Conservation (phyloP, 2,888 invertebrate genomes). For the Mactromeris polynyma region DNA sequence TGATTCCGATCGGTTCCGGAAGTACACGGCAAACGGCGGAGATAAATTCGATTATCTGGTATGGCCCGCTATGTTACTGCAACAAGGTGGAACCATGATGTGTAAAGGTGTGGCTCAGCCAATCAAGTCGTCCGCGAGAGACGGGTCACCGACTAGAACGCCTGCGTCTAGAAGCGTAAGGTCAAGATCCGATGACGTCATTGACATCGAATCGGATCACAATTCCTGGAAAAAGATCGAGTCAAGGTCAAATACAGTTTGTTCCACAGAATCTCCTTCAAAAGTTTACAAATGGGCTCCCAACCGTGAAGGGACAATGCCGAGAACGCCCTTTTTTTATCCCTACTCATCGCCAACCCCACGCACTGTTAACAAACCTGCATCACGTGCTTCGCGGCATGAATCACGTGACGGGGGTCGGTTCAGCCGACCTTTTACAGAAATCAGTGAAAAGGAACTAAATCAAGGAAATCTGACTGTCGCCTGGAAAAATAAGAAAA, state of each 20-base stretch:
- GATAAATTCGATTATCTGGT: conserved; percentile 68
- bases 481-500: conserved; percentile 51
- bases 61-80: conserved; percentile 61
- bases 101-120: conserved; percentile 65
- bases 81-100: conserved; percentile 47
- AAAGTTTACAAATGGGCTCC: conserved; percentile 36
- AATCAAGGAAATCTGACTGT: conserved; percentile 47
- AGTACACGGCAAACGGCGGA: conserved; percentile 45
- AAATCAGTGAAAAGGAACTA: neutral
- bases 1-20: conserved; percentile 56
- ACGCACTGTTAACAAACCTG: neutral
- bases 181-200: neutral
- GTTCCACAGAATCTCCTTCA: conserved; percentile 22
- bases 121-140: conserved; percentile 32
- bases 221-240: conserved; percentile 30
- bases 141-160: neutral
- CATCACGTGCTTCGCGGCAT: neutral
- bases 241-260: neutral
- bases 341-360: conserved; percentile 37
- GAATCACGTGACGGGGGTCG: neutral
- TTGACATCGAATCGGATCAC: neutral
- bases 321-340: conserved; percentile 56
- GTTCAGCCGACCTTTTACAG: conserved; percentile 10
- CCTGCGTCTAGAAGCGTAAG: neutral
- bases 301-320: neutral